Evolutionary conservation across 2,797 vertebrate genomes (phyloP).

Genomic region (Enteromius unitaeniatus): DNA sequence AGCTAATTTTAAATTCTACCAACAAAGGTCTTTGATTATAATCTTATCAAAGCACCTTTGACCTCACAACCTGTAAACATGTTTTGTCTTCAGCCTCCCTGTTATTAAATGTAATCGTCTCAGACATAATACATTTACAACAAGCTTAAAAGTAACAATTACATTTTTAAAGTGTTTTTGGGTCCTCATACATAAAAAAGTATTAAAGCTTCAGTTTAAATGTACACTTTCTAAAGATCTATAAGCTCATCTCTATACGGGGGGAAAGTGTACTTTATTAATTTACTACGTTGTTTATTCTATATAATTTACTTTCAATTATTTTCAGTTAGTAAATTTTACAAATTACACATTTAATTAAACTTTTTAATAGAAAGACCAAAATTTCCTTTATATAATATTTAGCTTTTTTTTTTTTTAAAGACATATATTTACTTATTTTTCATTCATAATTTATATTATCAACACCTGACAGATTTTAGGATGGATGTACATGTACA

Average conservation of each 20-base stretch:
- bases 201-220: neutral
- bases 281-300: too few species aligned
- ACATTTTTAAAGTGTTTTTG: neutral
- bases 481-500: neutral
- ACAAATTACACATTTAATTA: neutral
- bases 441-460: too few species aligned
- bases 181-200: neutral
- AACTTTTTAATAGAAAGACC: too few species aligned
- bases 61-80: constrained; percentile 26
- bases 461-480: too few species aligned
- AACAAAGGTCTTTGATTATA: constrained; percentile 6
- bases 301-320: neutral
- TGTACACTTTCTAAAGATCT: neutral
- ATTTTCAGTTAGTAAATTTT: neutral
- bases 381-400: too few species aligned
- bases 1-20: constrained; percentile 25
- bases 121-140: constrained; percentile 14
- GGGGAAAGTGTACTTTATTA: neutral
- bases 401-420: too few species aligned
- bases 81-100: constrained; percentile 11
- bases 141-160: neutral
- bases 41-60: constrained; percentile 12
- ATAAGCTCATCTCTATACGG: neutral
- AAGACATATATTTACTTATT: too few species aligned
- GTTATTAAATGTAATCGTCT: constrained; percentile 35